Conservation (phyloP, 2,888 invertebrate species). For the Apodemia hepburni region DNA sequence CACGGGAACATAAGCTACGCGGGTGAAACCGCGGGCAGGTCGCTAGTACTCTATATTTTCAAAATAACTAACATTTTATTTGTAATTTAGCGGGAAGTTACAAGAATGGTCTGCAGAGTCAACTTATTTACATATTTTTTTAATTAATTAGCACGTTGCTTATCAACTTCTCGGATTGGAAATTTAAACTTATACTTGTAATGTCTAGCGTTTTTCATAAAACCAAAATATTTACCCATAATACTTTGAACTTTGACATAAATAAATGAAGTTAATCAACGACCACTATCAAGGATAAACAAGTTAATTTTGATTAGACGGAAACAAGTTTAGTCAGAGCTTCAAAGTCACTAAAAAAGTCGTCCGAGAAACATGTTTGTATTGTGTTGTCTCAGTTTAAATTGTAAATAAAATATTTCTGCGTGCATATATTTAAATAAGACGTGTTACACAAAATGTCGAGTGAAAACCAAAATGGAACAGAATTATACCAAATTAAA, state of each 20-base stretch:
- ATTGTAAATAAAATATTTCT: slow-evolving; percentile 1
- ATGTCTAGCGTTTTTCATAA: neutral
- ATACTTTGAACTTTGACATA: slow-evolving; percentile 30
- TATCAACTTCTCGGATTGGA: too few species aligned
- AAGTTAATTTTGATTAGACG: slow-evolving; percentile 30
- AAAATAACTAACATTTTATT: too few species aligned
- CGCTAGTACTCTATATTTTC: too few species aligned
- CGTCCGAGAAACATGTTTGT: slow-evolving; percentile 39
- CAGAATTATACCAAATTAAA: slow-evolving; percentile 24
- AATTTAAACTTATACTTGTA: too few species aligned
- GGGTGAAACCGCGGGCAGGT: too few species aligned
- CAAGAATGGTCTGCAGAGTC: too few species aligned
- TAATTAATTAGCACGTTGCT: too few species aligned
- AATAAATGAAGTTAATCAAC: slow-evolving; percentile 18
- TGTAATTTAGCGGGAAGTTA: too few species aligned
- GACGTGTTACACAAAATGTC: slow-evolving; percentile 23
- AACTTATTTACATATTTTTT: too few species aligned
- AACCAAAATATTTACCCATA: neutral
- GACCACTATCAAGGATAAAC: slow-evolving; percentile 33
- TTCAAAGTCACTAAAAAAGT: slow-evolving; percentile 29
- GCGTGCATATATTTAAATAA: neutral
- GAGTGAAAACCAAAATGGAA: slow-evolving; percentile 31
- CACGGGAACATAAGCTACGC: too few species aligned
- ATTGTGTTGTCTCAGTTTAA: slow-evolving; percentile 19
- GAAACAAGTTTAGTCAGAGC: slow-evolving; percentile 38